Conservation (phyloP, 37 sponge, comb jelly and placozoan species). For the Diacarnus erythraeanus region DNA sequence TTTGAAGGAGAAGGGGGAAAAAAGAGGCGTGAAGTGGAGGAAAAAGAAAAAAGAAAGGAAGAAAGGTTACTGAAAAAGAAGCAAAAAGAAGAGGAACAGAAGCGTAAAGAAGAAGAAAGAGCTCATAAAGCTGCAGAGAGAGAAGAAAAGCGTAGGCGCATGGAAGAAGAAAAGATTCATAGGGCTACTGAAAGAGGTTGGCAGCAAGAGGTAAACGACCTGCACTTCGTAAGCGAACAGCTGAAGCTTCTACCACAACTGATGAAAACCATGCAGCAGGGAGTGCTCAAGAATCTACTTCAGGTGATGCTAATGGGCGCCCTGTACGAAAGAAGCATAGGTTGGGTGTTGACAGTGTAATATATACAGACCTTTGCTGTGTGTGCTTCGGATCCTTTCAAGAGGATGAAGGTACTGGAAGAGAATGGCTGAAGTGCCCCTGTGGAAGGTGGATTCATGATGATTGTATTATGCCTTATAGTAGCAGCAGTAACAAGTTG, state of each 20-base stretch:
- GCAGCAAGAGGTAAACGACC: background rate
- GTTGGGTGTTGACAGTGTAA: background rate
- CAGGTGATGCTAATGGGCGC: background rate
- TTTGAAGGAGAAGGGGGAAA: slow-evolving; percentile 7
- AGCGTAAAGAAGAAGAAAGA: slow-evolving; percentile 8
- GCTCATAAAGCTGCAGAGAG: slow-evolving; percentile 8
- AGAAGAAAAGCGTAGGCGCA: background rate
- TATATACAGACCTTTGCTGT: slow-evolving; percentile 11
- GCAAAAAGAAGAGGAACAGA: slow-evolving; percentile 21
- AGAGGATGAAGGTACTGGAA: slow-evolving; percentile 20
- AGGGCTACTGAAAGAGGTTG: background rate
- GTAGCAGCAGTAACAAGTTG: background rate
- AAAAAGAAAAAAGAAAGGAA: slow-evolving; percentile 11
- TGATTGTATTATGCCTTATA: slow-evolving; percentile 11
- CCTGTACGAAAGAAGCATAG: background rate
- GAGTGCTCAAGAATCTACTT: too few relatives aligned
- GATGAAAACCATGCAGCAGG: too few relatives aligned
- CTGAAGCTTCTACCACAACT: too few relatives aligned
- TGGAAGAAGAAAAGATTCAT: background rate
- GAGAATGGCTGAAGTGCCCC: slow-evolving; percentile 30
- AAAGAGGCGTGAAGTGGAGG: background rate
- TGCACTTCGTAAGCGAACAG: background rate
- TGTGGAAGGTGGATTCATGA: slow-evolving; percentile 53
- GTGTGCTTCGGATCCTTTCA: slow-evolving; percentile 24
- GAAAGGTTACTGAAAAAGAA: slow-evolving; percentile 3